phyloP scores from a whole-genome alignment of 2,113 vertebrate genomes.

The Semicossyphus pulcher region DNA sequence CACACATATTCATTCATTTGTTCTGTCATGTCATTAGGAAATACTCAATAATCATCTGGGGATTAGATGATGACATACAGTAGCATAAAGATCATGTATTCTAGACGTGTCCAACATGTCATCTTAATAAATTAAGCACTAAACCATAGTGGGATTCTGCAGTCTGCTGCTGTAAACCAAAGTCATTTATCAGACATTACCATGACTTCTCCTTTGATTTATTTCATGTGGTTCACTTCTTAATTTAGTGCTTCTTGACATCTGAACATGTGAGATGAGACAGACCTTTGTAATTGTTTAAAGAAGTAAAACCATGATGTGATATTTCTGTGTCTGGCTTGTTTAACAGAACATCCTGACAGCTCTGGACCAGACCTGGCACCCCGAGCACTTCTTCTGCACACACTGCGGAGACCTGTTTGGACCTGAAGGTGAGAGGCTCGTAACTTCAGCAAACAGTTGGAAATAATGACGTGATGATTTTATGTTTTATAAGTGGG shows the following conservation, averaged over 20 bases:
- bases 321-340: constrained; percentile 33
- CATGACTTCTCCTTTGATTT: constrained; percentile 1
- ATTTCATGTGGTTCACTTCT: constrained; percentile 13
- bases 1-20: not conserved
- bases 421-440: constrained; percentile 84
- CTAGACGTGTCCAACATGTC: constrained; percentile 13
- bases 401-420: constrained; percentile 88
- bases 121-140: constrained; percentile 31
- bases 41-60: constrained; percentile 20
- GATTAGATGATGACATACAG: constrained; percentile 45
- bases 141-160: constrained; percentile 39
- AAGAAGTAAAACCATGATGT: constrained; percentile 22
- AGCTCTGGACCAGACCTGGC: constrained; percentile 92
- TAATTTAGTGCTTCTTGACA: constrained; percentile 30
- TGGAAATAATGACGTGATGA: too few species aligned
- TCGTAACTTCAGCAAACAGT: constrained; percentile 4
- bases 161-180: constrained; percentile 44
- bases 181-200: constrained; percentile 55
- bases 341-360: constrained; percentile 89
- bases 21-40: constrained; percentile 30
- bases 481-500: not conserved
- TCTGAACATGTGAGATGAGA: constrained; percentile 35
- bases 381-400: constrained; percentile 97
- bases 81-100: constrained; percentile 23
- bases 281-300: constrained; percentile 18